phyloP scores from a whole-genome alignment of 2,113 vertebrate genomes.

The Ramphastos sulfuratus region DNA sequence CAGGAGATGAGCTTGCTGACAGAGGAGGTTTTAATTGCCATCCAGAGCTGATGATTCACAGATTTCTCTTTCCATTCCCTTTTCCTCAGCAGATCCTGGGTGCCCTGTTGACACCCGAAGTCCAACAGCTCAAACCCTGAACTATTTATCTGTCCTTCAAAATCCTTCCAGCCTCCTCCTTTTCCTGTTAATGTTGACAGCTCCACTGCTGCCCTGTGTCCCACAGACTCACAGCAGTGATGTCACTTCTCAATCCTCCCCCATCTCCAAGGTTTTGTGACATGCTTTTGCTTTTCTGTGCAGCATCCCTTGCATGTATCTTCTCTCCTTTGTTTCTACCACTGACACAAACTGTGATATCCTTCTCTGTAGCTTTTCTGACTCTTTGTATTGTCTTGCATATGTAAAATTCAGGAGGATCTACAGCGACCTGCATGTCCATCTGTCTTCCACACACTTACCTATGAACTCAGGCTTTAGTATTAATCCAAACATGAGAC shows the following conservation, averaged over 20 bases:
- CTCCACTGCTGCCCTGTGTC: accelerated
- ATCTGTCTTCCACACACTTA: neutral
- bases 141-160: neutral
- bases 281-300: neutral
- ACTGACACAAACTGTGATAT: neutral
- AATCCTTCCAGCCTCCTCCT: neutral
- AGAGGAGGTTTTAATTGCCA: conserved; percentile 31
- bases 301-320: neutral
- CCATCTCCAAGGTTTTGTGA: neutral
- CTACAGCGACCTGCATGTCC: neutral
- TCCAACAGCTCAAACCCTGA: neutral
- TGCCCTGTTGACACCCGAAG: conserved; percentile 39
- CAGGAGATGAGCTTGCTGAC: neutral
- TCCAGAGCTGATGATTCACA: neutral
- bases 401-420: neutral
- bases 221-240: neutral
- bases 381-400: neutral
- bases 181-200: neutral
- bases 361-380: neutral
- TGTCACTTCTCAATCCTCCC: neutral
- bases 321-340: neutral
- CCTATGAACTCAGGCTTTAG: neutral
- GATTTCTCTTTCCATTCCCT: neutral
- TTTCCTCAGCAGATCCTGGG: neutral
- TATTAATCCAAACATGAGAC: neutral